Evolutionary conservation across 30 jellyfish, hydroid and myxozoan species (phyloP).

Genomic region (Aurelia coerulea): DNA sequence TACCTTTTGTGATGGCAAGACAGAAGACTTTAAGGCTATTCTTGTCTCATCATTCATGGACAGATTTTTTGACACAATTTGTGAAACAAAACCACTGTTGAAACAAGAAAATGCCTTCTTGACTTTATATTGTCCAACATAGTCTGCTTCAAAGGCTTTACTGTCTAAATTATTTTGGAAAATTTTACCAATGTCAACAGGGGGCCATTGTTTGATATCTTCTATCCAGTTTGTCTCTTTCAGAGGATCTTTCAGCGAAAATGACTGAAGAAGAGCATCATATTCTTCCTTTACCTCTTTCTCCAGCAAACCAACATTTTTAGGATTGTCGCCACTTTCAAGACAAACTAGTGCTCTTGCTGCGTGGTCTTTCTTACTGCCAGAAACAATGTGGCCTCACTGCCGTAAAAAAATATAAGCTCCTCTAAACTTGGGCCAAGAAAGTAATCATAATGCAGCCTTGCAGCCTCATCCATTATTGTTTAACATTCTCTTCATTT

Average conservation of each 20-base stretch:
- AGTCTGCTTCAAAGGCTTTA: conserved; percentile 29
- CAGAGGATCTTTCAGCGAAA: neutral
- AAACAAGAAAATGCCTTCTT: conserved; percentile 70
- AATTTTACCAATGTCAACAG: conserved; percentile 43
- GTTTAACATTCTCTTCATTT: too few relatives aligned
- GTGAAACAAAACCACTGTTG: conserved; percentile 71
- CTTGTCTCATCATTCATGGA: neutral
- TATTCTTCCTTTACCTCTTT: neutral
- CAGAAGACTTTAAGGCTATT: neutral
- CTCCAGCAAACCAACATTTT: neutral
- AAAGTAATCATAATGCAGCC: neutral
- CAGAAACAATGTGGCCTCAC: neutral
- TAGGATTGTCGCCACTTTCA: neutral
- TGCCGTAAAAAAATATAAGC: neutral
- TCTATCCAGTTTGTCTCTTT: conserved; percentile 12
- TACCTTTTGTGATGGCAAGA: neutral
- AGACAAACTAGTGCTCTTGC: neutral
- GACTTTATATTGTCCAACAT: conserved; percentile 67
- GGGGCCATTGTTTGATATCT: conserved; percentile 45
- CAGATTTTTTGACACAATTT: conserved; percentile 3
- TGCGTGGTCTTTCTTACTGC: neutral
- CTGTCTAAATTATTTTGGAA: conserved; percentile 24
- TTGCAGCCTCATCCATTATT: too few relatives aligned
- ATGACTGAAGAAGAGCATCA: neutral
- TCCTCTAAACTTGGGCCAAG: neutral